A percentile compares a stretch with the other conserved stretches of the same genome.
These are phyloP conservation scores for Agapornis canus DNA, from an alignment of 2,797 vertebrate genomes.

Conservation along the genomic window DNA sequence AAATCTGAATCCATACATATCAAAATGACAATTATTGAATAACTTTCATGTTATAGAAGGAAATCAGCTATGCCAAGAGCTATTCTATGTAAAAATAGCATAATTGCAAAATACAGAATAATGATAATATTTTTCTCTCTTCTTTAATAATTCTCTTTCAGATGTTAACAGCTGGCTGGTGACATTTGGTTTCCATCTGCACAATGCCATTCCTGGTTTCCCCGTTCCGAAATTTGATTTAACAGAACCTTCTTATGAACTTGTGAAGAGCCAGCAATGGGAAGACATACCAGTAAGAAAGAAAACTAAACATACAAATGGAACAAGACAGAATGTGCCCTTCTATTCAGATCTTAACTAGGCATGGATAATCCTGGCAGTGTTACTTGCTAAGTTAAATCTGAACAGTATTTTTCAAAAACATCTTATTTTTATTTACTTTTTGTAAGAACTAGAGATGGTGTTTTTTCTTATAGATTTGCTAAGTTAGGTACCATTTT, in stretches of 20 bases:
- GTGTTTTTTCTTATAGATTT: not conserved
- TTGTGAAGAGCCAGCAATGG: conserved; percentile 95
- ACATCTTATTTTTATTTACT: not conserved
- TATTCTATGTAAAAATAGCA: not conserved
- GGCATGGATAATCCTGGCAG: not conserved
- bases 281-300: conserved; percentile 92
- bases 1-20: not conserved
- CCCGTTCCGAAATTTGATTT: conserved; percentile 93
- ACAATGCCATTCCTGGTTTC: conserved; percentile 98
- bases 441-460: not conserved
- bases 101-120: not conserved
- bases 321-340: not conserved
- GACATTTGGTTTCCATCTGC: conserved; percentile 99
- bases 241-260: conserved; percentile 92
- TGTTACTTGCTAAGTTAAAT: not conserved
- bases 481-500: not conserved
- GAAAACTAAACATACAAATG: not conserved
- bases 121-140: not conserved
- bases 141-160: conserved; percentile 67
- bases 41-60: not conserved
- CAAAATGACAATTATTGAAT: not conserved
- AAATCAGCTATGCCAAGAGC: not conserved
- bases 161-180: conserved; percentile 99
- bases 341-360: not conserved
- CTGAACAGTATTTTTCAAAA: not conserved